These are phyloP conservation scores for Rhodeus uyekii DNA, from an alignment of 2,797 vertebrate species.

Conservation along the genomic window DNA sequence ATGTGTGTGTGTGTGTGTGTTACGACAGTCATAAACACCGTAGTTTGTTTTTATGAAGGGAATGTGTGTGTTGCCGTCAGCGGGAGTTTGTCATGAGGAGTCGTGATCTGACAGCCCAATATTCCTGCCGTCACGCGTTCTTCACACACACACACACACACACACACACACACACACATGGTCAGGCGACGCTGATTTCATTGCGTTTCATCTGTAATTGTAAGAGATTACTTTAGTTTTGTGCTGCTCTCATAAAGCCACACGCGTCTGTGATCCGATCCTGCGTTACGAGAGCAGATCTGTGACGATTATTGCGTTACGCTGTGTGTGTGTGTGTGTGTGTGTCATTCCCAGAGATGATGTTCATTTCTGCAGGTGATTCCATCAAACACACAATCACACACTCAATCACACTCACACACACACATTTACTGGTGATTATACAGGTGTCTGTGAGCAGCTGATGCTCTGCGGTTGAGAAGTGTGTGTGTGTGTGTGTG, in stretches of 20 bases:
- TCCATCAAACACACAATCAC: conserved; percentile 38
- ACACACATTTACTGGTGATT: conserved; percentile 25
- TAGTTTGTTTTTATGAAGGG: conserved; percentile 18
- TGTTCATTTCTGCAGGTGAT: not conserved
- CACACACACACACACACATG: no score
- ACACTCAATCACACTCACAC: no score
- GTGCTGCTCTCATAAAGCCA: conserved; percentile 17
- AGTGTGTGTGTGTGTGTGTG: not conserved
- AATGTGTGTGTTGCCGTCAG: not conserved
- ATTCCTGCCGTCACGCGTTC: conserved; percentile 14
- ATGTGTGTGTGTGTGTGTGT: conserved; percentile 3
- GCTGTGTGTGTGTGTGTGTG: not conserved
- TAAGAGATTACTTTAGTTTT: conserved; percentile 38
- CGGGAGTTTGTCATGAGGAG: not conserved
- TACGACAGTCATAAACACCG: not conserved
- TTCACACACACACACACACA: not conserved
- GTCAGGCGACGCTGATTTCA: conserved; percentile 50
- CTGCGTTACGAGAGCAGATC: conserved; percentile 31
- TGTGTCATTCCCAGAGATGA: conserved; percentile 42
- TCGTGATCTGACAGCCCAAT: conserved; percentile 40
- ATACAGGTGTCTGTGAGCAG: not conserved
- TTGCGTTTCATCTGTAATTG: conserved; percentile 55
- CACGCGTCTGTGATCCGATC: conserved; percentile 52
- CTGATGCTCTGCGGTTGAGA: not conserved
- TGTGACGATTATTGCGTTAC: conserved; percentile 58